Evolutionary conservation across 2,797 vertebrate species (phyloP).

Genomic region (Hipposideros larvatus): DNA sequence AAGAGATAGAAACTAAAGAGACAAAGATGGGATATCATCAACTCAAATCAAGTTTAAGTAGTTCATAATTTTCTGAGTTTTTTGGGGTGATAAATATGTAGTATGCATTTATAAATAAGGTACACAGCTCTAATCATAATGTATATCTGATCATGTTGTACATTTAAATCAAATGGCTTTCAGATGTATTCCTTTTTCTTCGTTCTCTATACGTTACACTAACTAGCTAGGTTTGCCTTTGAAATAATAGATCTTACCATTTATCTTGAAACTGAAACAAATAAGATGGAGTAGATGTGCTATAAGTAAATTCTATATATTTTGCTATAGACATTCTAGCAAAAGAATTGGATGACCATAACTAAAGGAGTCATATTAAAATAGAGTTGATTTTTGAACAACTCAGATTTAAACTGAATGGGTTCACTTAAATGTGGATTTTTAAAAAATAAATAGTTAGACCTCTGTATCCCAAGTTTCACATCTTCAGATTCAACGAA

Average conservation of each 20-base stretch:
- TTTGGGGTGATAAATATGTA: not conserved
- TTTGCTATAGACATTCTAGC: not conserved
- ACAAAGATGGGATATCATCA: not conserved
- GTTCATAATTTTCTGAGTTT: not conserved
- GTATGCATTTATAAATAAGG: not conserved
- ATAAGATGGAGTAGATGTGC: not conserved
- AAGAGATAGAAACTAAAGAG: not conserved
- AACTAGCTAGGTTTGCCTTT: not conserved
- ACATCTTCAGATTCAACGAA: no score
- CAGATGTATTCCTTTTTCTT: not conserved
- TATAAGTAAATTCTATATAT: no score
- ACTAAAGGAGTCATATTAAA: not conserved
- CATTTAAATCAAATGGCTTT: not conserved
- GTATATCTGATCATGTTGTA: not conserved
- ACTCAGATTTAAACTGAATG: no score
- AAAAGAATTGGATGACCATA: not conserved
- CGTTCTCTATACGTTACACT: not conserved
- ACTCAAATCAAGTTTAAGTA: not conserved
- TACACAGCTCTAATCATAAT: not conserved
- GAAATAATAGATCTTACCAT: not conserved
- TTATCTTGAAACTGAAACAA: constrained; percentile 31
- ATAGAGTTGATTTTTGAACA: not conserved
- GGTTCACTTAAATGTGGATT: no score
- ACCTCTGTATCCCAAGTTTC: no score
- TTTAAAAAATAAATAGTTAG: no score